phyloP scores from a whole-genome alignment of 2,113 vertebrate species.

The Zapus hudsonius region DNA sequence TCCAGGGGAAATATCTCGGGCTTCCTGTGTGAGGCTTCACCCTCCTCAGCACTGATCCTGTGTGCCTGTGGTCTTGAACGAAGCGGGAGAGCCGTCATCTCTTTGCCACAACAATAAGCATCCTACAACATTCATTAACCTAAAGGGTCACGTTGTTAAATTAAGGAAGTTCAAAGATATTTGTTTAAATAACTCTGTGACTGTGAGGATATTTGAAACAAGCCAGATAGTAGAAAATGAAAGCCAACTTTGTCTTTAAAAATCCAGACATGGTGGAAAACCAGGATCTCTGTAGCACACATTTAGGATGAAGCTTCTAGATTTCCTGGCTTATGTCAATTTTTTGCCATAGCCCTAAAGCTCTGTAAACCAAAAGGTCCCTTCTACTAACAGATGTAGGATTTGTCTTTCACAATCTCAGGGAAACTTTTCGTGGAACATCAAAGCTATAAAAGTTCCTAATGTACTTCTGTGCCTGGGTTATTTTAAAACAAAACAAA shows the following conservation, averaged over 20 bases:
- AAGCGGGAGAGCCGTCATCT: not conserved
- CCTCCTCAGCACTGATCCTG: fast-evolving
- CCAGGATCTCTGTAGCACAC: not conserved
- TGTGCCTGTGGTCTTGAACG: not conserved
- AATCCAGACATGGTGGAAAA: constrained; percentile 55
- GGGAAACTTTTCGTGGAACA: not conserved
- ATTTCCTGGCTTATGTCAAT: constrained; percentile 52
- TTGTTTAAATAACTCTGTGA: constrained; percentile 67
- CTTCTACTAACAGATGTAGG: constrained; percentile 1
- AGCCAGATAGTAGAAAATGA: constrained; percentile 65
- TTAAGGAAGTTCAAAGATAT: constrained; percentile 67
- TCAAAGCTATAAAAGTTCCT: constrained; percentile 48
- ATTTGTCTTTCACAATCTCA: not conserved
- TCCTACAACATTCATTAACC: constrained; percentile 63
- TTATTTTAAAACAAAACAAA: constrained; percentile 57
- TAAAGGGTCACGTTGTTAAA: constrained; percentile 51
- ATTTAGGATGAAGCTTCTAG: not conserved
- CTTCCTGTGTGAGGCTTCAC: not conserved
- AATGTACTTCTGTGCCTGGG: constrained; percentile 29
- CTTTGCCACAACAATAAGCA: constrained; percentile 42
- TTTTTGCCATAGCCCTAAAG: not conserved
- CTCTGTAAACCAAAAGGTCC: constrained; percentile 56
- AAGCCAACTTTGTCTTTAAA: constrained; percentile 59
- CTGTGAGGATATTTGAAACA: constrained; percentile 54
- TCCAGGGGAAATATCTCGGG: not conserved